Base-by-base conservation (phyloP, 1,140 invertebrate genomes). In the Dicyema japonicum region DNA sequence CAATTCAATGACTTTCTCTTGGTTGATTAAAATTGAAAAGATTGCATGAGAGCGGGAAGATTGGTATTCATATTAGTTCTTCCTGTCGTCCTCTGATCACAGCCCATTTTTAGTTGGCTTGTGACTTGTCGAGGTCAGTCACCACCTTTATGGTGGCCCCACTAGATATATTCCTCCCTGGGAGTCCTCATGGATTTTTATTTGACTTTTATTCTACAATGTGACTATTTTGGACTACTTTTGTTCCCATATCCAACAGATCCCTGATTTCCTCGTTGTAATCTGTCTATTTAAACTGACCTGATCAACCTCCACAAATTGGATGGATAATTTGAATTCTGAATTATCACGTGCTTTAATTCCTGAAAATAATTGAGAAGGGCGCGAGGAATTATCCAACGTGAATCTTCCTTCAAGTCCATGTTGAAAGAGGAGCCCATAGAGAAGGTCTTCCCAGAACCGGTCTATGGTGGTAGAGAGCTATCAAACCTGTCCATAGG, bases 11-110 rank as follows among this genome's bases (percentile, higher is more conserved):
- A 29, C 9, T 16, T 32, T 14, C 12, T 32, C 34, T 33, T 50
- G 47, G 29, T 40, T 40, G 14, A 50, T 39, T 29, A 43, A 40
- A 13, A 65, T 50, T 12, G 54, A 55, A 27, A 64, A 59, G 33
- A 65, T 62, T 21, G 61, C 63, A 39, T 64, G 62, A 9, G 60
- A 59, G 29, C 62, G 44, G 33, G 46, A 49, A 2, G 46, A 50
- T 44, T 76, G 63, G 78, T 67, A 46, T 92, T 92, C 78, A 90
- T 88, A 33, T 72, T 70, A 46, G 88, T 82, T 33, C 44, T 44
- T 17, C 44, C 47, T 15, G 47, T 50, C 2, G 46, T 40, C 8
- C 47, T 35, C 19, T 38, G 40, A 33, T 48, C 29, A 25, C 44
- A 41, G 25, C 47, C 47, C 29, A 36, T 33, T 29, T 46, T 42